Conservation (phyloP, 2,888 invertebrate genomes). For the Synergus umbraculus region DNA sequence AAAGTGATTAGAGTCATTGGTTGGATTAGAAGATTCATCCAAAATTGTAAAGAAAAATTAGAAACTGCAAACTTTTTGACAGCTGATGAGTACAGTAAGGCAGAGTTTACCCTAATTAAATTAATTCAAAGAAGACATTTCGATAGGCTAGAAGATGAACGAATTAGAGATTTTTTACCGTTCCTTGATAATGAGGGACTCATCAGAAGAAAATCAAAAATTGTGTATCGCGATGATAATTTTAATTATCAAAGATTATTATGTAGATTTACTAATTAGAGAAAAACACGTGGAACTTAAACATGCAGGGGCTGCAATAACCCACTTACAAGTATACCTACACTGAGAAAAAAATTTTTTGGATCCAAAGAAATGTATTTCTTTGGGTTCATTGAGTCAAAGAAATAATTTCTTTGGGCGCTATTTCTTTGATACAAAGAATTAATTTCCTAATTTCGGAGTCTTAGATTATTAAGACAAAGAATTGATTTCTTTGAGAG, state of each 20-base stretch:
- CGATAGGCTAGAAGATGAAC: conserved; percentile 39
- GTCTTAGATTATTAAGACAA: too few relatives aligned
- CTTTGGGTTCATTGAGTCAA: too few relatives aligned
- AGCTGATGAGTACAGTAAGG: conserved; percentile 47
- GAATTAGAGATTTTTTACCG: conserved; percentile 43
- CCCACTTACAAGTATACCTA: too few relatives aligned
- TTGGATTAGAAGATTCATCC: conserved; percentile 2
- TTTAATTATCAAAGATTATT: too few relatives aligned
- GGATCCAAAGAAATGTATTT: too few relatives aligned
- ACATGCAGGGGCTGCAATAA: conserved; percentile 46
- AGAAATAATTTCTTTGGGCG: too few relatives aligned
- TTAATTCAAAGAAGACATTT: conserved; percentile 48
- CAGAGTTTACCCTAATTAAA: conserved; percentile 45
- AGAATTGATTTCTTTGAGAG: too few relatives aligned
- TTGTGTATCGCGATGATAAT: conserved; percentile 43
- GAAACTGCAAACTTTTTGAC: conserved; percentile 41
- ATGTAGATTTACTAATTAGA: too few relatives aligned
- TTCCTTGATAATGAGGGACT: conserved; percentile 52
- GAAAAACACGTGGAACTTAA: conserved; percentile 40
- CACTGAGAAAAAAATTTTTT: too few relatives aligned
- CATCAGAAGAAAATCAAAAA: conserved; percentile 53
- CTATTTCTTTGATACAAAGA: too few relatives aligned
- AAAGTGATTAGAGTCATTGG: conserved; percentile 5
- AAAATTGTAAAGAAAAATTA: not conserved
- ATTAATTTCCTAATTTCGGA: too few relatives aligned